Percentiles rank a stretch among this genome's conserved stretches.
Conservation (phyloP, 2,797 vertebrate genomes). For the Falco cherrug region DNA sequence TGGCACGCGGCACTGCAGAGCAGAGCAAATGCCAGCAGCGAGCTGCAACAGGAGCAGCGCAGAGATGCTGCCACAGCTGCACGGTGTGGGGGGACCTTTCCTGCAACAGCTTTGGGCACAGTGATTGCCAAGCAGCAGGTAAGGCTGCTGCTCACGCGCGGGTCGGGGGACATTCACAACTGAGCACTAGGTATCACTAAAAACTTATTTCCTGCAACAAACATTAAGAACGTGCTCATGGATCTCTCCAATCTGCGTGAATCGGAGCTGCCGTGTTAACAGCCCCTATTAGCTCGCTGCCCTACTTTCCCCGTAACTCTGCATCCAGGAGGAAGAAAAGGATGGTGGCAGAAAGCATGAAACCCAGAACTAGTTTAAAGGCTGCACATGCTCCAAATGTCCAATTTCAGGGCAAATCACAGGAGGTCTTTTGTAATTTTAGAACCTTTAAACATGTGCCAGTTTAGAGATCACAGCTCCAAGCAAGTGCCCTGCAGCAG, state of each 20-base stretch:
- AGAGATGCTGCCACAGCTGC: not conserved
- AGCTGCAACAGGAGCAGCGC: not conserved
- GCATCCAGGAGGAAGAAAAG: not conserved
- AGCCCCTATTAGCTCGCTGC: not conserved
- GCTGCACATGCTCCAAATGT: not conserved
- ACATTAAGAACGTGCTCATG: rapidly evolving
- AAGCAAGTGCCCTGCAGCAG: not conserved
- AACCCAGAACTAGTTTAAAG: not conserved
- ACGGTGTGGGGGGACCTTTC: not conserved
- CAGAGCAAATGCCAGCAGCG: not conserved
- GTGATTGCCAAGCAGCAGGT: not conserved
- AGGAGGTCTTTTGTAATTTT: not conserved
- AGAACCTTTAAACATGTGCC: not conserved
- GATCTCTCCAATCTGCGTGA: not conserved
- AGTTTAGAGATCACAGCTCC: not conserved
- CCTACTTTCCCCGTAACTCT: not conserved
- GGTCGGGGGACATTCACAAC: not conserved
- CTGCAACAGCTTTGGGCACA: not conserved
- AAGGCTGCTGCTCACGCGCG: rapidly evolving
- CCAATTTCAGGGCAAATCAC: not conserved
- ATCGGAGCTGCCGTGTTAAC: rapidly evolving
- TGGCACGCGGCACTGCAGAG: not conserved
- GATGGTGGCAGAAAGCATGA: not conserved
- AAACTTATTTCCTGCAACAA: not conserved
- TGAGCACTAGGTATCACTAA: not conserved